Evolutionary conservation across 1,140 invertebrate species (phyloP).

Genomic region (Epicauta chinensis): DNA sequence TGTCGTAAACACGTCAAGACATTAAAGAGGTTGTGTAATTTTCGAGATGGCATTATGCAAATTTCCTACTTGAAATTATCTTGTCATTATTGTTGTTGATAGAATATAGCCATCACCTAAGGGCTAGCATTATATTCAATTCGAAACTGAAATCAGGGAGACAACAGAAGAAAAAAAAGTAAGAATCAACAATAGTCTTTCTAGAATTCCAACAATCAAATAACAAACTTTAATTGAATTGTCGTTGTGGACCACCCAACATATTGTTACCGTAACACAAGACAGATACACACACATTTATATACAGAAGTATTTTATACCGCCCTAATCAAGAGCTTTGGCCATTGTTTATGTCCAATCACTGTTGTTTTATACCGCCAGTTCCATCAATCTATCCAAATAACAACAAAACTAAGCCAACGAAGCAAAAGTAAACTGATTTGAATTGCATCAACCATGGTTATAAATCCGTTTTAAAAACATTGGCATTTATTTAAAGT

Average conservation of each 20-base stretch:
- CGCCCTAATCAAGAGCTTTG: slow-evolving; percentile 24
- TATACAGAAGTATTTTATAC: slow-evolving; percentile 26
- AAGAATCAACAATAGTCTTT: background rate
- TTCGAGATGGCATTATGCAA: background rate
- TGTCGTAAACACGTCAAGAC: too few relatives aligned
- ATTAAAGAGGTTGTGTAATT: too few relatives aligned
- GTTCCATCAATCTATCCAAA: slow-evolving; percentile 3
- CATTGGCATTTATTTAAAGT: slow-evolving; percentile 24
- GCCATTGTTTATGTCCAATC: slow-evolving; percentile 32
- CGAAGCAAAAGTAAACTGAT: slow-evolving; percentile 12
- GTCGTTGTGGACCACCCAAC: slow-evolving; percentile 26
- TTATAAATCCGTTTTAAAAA: slow-evolving; percentile 24
- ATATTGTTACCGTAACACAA: slow-evolving; percentile 17
- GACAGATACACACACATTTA: too few relatives aligned
- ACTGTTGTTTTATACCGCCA: slow-evolving; percentile 21
- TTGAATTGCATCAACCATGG: slow-evolving; percentile 28
- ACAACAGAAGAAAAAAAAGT: slow-evolving; percentile 1
- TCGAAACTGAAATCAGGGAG: background rate
- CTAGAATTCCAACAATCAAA: background rate
- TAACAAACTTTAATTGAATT: slow-evolving; percentile 29
- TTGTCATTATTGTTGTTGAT: too few relatives aligned
- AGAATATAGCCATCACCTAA: too few relatives aligned
- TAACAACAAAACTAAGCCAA: too few relatives aligned
- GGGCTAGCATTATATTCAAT: background rate
- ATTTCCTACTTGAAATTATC: background rate